These are phyloP conservation scores for Ceratina japonica DNA, from an alignment of 1,140 invertebrate genomes.

Conservation along the genomic window DNA sequence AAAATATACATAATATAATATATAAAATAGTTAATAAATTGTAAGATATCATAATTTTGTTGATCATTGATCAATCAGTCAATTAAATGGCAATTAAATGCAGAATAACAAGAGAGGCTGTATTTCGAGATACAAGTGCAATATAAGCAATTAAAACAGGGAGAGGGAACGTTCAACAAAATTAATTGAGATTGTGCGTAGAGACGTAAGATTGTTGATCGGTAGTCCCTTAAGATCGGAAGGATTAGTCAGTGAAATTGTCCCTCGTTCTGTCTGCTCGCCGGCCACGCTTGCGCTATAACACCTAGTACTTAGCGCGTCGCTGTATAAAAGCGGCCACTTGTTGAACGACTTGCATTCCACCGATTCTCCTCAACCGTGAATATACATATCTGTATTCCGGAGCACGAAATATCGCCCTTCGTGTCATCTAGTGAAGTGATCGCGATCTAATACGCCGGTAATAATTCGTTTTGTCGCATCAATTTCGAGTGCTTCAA, in stretches of 20 bases:
- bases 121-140: background rate
- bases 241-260: conserved; percentile 48
- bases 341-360: conserved; percentile 78
- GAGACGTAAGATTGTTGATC: conserved; percentile 15
- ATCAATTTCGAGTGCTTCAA: background rate
- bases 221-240: conserved; percentile 51
- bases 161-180: background rate
- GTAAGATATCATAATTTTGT: no score
- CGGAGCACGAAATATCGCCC: background rate
- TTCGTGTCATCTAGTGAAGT: conserved; percentile 1
- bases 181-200: conserved; percentile 32
- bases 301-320: conserved; percentile 56
- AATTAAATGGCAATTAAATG: no score
- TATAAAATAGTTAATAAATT: no score
- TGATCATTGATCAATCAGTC: no score
- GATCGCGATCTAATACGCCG: background rate
- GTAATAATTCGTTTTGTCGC: background rate
- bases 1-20: no score
- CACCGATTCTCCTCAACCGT: conserved; percentile 61
- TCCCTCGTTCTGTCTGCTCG: conserved; percentile 22
- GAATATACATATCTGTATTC: conserved; percentile 53
- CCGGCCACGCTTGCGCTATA: conserved; percentile 67
- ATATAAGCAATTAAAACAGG: background rate
- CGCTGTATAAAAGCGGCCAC: conserved; percentile 78
- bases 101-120: background rate